Evolutionary conservation across 2,888 invertebrate species (phyloP), one percentile per base, ranked within the genome.

Genomic region (Troides oblongomaculatus): DNA sequence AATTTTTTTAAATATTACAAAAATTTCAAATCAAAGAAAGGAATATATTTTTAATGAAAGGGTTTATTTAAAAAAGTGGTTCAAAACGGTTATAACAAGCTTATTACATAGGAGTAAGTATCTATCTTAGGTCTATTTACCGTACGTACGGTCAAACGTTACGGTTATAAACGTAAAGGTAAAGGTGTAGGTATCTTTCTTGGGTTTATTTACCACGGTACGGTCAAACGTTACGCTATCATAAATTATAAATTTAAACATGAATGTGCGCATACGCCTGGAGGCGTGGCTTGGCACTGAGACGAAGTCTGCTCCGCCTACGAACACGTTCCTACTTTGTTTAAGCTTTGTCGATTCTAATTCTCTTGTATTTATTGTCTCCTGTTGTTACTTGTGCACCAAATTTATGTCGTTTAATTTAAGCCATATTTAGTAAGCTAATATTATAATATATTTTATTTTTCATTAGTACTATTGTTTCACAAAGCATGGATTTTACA

Each of bases 221-320:
- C 66, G 14, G 58, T 66, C 58, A 66, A 70, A 70, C 62, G 65
- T 46, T 62, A 50, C 46, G 50, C 59, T 56, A 43, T 56, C 66
- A 64, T 70, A 70, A 70, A 70, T 70, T 66, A 70, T 60, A 64
- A 66, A 66, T 70, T 63, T 66, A 64, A 59, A 70, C 70, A 43
- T 30, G 46, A 70, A 66, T 63, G 59, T 73, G 79, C 79, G 80
- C 74, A 57, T 66, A 78, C 81, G 81, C 67, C 70, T 30, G 66
- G 21, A 62, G 82, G 82, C 80, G 83, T 71, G 75, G 74, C 75
- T 83, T 83, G 82, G 83, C 82, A 72, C 66, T 72, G 53, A 53
- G 58, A 50, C 60, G 30, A 21, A 60, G n/a, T 46, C 36, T 57
- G 70, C 66, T 72, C 76, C 77, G 77, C 78, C 77, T 77, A 76